A percentile compares a stretch with the other conserved stretches of the same genome.
These are phyloP conservation scores for Tolypeutes matacus DNA, from an alignment of 2,797 vertebrate species.

Conservation along the genomic window DNA sequence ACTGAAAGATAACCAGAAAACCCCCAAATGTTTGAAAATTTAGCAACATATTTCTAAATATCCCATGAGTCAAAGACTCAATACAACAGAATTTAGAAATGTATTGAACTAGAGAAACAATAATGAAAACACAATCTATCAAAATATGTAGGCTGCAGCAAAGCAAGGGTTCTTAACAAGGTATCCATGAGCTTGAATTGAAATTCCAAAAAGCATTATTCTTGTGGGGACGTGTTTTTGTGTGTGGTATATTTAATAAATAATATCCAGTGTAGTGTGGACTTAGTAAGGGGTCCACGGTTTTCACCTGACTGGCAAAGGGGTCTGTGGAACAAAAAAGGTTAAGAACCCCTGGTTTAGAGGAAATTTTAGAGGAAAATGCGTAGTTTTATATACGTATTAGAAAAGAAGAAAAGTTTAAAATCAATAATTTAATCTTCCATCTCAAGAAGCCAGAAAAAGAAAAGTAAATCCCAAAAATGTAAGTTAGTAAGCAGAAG, in stretches of 20 bases:
- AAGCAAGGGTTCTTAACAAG: neutral
- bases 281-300: too few species aligned
- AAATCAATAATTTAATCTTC: neutral
- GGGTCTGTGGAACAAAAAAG: too few species aligned
- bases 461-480: neutral
- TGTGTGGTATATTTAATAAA: too few species aligned
- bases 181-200: too few species aligned
- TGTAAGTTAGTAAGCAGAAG: neutral
- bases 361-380: neutral
- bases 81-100: constrained; percentile 37
- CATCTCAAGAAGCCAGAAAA: neutral
- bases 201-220: too few species aligned
- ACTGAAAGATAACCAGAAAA: constrained; percentile 46
- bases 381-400: neutral
- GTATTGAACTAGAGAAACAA: neutral
- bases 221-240: too few species aligned
- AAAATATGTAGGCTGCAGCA: neutral
- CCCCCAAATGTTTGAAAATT: constrained; percentile 44
- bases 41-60: constrained; percentile 7
- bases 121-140: neutral
- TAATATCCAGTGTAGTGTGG: too few species aligned
- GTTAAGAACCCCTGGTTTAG: neutral
- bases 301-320: too few species aligned
- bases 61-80: neutral
- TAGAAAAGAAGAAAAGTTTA: neutral